phyloP scores from a whole-genome alignment of 2,113 vertebrate genomes.

The Bombycilla garrulus region DNA sequence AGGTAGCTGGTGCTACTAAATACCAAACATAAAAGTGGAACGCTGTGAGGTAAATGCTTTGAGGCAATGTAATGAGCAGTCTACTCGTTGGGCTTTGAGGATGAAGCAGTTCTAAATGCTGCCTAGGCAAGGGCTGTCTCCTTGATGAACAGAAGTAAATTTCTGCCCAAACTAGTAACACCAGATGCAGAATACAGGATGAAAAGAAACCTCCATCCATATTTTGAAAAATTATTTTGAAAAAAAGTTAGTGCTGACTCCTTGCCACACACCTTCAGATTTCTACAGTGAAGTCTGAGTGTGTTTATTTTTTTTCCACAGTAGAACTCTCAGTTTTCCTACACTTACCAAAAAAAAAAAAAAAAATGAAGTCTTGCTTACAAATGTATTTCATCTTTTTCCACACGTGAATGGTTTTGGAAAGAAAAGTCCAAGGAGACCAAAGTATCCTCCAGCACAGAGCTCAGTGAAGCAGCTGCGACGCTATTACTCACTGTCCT shows the following conservation, averaged over 20 bases:
- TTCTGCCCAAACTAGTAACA: constrained; percentile 1
- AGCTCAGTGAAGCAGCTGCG: constrained; percentile 30
- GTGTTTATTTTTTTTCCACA: neutral
- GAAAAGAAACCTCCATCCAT: neutral
- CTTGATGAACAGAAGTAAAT: neutral
- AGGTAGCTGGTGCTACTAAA: neutral
- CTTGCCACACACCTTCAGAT: neutral
- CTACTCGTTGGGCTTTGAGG: neutral
- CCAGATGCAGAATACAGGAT: neutral
- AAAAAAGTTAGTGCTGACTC: neutral
- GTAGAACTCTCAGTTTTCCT: neutral
- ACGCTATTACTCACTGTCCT: constrained; percentile 42
- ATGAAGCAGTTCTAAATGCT: neutral
- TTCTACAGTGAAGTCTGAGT: neutral
- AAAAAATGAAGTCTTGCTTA: constrained; percentile 35
- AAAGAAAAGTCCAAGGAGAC: constrained; percentile 34
- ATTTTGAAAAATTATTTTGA: neutral
- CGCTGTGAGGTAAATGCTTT: neutral
- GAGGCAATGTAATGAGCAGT: constrained; percentile 2
- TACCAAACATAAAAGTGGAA: constrained; percentile 16
- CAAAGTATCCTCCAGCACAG: neutral
- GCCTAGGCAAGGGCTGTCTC: neutral
- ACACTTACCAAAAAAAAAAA: neutral
- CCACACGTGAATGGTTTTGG: neutral
- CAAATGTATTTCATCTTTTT: constrained; percentile 51